phyloP scores from a whole-genome alignment of 2,888 invertebrate species.

The Petrolisthes cinctipes region DNA sequence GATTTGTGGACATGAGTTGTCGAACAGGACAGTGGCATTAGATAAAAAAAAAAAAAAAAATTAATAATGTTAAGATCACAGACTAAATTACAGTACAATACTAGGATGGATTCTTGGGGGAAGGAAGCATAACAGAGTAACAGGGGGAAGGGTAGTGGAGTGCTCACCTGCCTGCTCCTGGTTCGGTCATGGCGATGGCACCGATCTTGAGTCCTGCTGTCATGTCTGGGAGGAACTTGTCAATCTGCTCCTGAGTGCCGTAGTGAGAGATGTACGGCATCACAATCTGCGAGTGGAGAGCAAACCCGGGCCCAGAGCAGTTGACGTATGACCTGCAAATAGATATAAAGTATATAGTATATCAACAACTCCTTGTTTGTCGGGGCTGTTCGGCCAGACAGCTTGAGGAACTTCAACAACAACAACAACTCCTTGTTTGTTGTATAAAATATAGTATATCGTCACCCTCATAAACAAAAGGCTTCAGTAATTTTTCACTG shows the following conservation, averaged over 20 bases:
- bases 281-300: slow-evolving; percentile 71
- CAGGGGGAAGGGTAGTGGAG: background rate
- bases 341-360: no score
- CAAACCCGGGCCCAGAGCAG: slow-evolving; percentile 70
- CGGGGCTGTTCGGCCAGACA: no score
- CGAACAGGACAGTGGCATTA: no score
- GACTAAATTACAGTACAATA: background rate
- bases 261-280: slow-evolving; percentile 71
- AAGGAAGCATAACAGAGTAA: background rate
- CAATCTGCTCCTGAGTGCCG: slow-evolving; percentile 70
- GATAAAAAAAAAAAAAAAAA: no score
- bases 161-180: slow-evolving; percentile 71
- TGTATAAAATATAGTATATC: no score
- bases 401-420: no score
- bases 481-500: no score
- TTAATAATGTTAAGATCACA: background rate
- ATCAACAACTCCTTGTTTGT: no score
- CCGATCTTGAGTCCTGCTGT: slow-evolving; percentile 70
- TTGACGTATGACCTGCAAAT: slow-evolving; percentile 69
- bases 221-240: slow-evolving; percentile 70
- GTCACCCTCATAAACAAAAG: no score
- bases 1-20: no score
- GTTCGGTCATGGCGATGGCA: slow-evolving; percentile 72
- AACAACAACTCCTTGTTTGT: no score
- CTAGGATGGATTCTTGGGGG: background rate